Evolutionary conservation across 2,888 invertebrate genomes (phyloP).

Genomic region (Pollenia griseotomentosa): DNA sequence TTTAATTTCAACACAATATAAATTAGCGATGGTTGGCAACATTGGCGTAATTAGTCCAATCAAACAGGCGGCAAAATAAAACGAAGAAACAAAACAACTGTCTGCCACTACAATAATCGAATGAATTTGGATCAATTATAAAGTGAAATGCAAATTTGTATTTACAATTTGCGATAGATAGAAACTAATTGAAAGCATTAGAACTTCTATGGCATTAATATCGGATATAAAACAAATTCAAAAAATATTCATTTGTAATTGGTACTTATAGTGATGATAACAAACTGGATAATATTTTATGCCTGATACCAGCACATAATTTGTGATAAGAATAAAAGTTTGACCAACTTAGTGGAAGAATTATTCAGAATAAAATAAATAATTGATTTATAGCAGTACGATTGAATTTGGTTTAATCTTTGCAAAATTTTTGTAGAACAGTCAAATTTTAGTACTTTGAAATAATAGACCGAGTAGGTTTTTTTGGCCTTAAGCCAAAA

Average conservation of each 20-base stretch:
- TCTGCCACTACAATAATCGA: constrained; percentile 6
- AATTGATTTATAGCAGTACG: too few relatives aligned
- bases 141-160: not conserved
- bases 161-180: not conserved
- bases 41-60: constrained; percentile 50
- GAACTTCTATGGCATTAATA: constrained; percentile 17
- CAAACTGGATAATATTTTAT: too few relatives aligned
- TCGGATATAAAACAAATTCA: constrained; percentile 12
- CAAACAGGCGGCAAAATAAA: not conserved
- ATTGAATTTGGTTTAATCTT: too few relatives aligned
- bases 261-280: too few relatives aligned
- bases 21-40: constrained; percentile 10
- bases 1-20: constrained; percentile 4
- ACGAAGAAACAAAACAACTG: not conserved
- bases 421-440: too few relatives aligned
- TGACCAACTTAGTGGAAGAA: too few relatives aligned
- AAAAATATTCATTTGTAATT: not conserved
- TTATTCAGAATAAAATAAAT: too few relatives aligned
- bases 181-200: not conserved
- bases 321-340: too few relatives aligned
- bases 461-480: too few relatives aligned
- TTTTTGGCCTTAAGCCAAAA: too few relatives aligned
- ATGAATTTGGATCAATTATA: constrained; percentile 45
- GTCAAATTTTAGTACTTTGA: too few relatives aligned
- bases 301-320: too few relatives aligned